Conservation (phyloP, 2,888 invertebrate species). For the Leuctra nigra region DNA sequence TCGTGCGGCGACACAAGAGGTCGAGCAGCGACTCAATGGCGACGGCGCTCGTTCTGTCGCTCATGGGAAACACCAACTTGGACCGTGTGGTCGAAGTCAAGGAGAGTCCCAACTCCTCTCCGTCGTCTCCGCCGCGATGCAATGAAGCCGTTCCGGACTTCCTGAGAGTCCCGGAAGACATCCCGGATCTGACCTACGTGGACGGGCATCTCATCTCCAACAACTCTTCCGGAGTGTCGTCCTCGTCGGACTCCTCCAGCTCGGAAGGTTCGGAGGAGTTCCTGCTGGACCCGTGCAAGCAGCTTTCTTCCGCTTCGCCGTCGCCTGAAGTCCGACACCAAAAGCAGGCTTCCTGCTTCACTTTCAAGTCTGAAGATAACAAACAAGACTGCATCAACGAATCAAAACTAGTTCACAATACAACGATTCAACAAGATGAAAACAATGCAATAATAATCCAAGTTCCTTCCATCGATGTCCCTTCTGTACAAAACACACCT, state of each 20-base stretch:
- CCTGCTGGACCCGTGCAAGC: not conserved
- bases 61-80: slow-evolving; percentile 34
- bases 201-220: slow-evolving; percentile 33
- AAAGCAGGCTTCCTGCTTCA: not conserved
- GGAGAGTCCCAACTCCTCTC: slow-evolving; percentile 34
- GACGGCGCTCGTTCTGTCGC: slow-evolving; percentile 57
- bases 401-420: too few species aligned
- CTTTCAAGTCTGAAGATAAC: too few species aligned
- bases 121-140: slow-evolving; percentile 22
- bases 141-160: slow-evolving; percentile 2
- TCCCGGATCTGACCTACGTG: slow-evolving; percentile 27
- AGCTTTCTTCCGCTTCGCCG: not conserved
- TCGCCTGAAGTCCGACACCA: not conserved
- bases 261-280: slow-evolving; percentile 39
- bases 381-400: too few species aligned
- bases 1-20: slow-evolving; percentile 23
- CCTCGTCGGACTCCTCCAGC: slow-evolving; percentile 31
- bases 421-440: too few species aligned
- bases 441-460: too few species aligned
- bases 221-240: slow-evolving; percentile 23
- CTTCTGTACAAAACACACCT: too few species aligned
- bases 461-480: too few species aligned
- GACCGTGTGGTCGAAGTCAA: slow-evolving; percentile 31
- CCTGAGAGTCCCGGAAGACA: slow-evolving; percentile 21
- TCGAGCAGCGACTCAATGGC: slow-evolving; percentile 52